A percentile compares a stretch with the other conserved stretches of the same genome.
Conservation (phyloP, 2,797 vertebrate species). For the Rhinogobio ventralis region DNA sequence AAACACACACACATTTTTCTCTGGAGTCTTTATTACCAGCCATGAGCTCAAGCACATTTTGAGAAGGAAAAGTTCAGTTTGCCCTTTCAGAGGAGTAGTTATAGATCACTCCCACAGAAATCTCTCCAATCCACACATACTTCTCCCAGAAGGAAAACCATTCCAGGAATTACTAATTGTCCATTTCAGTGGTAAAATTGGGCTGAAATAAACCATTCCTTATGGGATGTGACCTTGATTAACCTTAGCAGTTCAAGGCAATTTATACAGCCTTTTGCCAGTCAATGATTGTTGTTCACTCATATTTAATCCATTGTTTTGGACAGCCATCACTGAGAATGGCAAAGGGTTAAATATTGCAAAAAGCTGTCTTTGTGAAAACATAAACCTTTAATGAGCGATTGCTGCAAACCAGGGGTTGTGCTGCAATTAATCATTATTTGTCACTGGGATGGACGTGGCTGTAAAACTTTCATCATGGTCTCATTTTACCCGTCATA, state of each 20-base stretch:
- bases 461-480: background rate
- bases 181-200: slow-evolving; percentile 23
- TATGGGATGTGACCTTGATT: slow-evolving; percentile 6
- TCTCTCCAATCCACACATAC: background rate
- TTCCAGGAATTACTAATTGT: slow-evolving; percentile 41
- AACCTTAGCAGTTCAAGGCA: background rate
- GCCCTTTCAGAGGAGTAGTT: slow-evolving; percentile 44
- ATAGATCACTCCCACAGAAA: slow-evolving; percentile 35
- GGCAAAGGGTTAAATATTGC: background rate
- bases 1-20: slow-evolving; percentile 35
- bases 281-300: background rate
- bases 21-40: slow-evolving; percentile 50
- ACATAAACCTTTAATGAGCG: slow-evolving; percentile 7
- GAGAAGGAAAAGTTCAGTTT: slow-evolving; percentile 36
- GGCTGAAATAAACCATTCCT: slow-evolving; percentile 24
- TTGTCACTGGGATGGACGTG: slow-evolving; percentile 4
- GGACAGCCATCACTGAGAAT: background rate
- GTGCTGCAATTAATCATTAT: slow-evolving; percentile 21
- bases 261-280: slow-evolving; percentile 1
- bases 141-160: slow-evolving; percentile 13
- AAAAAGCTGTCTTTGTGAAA: background rate
- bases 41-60: slow-evolving; percentile 46
- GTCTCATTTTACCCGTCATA: background rate
- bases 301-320: slow-evolving; percentile 11
- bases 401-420: background rate